Base-by-base conservation (phyloP, 2,888 invertebrate species). In the Agrochola macilenta region DNA sequence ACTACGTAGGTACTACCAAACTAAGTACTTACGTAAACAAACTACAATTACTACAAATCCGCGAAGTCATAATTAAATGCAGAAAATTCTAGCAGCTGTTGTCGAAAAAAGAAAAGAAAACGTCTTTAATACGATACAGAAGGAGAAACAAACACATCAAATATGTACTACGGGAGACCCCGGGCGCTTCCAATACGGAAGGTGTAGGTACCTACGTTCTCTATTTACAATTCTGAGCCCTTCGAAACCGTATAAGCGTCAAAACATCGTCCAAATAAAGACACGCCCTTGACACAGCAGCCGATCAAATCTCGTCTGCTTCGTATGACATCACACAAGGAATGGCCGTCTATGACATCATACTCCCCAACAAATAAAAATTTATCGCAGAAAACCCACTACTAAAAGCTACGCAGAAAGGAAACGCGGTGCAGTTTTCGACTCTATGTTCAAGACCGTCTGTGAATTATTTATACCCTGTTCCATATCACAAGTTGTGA, bases 251-350 rank as follows among this genome's bases (percentile, higher is more conserved):
- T n/a, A 0, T 11, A 61, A 80, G 52, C 57, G 63, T 71, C 73
- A 70, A 72, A 84, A 78, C 66, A 64, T 46, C 54, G 52, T 61
- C 43, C 63, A 12, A 84, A 84, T 72, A 66, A 64, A 82, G 83
- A 72, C 84, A 85, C 84, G 84, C 84, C 84, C 84, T 84, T 84
- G 84, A 84, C 85, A 82, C 80, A 85, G 70, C 84, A 69, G 74
- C 78, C 74, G 85, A 78, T 68, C 72, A 78, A 72, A 75, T 78
- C 77, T 71, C 81, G 74, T 75, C 72, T 68, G 77, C 68, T 65
- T 70, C 73, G 82, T 85, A 88, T 88, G 87, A 87, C 85, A 85
- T 88, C 85, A 88, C 78, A 69, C 83, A 49, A 49, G 71, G 52
- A 84, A 78, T 75, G 81, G 70, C 79, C 63, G 74, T 43, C 66